Conservation (phyloP, 2,113 vertebrate species). For the Axis porcinus region DNA sequence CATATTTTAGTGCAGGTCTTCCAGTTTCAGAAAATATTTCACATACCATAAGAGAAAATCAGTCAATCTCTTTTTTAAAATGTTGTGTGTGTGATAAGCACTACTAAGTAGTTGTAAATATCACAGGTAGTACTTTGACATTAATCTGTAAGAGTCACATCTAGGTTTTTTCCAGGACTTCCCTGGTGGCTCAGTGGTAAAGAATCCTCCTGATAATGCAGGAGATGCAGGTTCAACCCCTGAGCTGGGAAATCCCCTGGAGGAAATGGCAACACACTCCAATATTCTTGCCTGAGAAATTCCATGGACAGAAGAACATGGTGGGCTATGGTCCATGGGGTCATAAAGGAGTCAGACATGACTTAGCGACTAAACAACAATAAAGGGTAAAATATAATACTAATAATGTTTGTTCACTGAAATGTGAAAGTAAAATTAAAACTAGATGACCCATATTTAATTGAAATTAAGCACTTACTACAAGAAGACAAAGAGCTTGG, state of each 20-base stretch:
- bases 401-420: not conserved
- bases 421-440: not conserved
- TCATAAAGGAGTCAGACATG: not conserved
- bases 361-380: not conserved
- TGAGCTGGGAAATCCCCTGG: not conserved
- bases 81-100: not conserved
- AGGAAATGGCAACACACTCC: not conserved
- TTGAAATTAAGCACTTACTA: not conserved
- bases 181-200: not conserved
- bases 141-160: not conserved
- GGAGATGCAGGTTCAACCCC: not conserved
- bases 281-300: not conserved
- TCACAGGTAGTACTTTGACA: not conserved
- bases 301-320: not conserved
- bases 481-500: not conserved
- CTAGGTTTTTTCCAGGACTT: not conserved
- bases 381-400: not conserved
- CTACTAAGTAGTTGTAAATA: not conserved
- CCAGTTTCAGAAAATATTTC: not conserved
- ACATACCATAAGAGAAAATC: not conserved
- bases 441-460: not conserved
- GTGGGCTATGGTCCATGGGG: not conserved
- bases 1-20: not conserved
- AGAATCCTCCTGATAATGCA: not conserved
- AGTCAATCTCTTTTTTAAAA: not conserved